phyloP scores from a whole-genome alignment of 2,113 vertebrate genomes.

The Genyomyrus donnyi region DNA sequence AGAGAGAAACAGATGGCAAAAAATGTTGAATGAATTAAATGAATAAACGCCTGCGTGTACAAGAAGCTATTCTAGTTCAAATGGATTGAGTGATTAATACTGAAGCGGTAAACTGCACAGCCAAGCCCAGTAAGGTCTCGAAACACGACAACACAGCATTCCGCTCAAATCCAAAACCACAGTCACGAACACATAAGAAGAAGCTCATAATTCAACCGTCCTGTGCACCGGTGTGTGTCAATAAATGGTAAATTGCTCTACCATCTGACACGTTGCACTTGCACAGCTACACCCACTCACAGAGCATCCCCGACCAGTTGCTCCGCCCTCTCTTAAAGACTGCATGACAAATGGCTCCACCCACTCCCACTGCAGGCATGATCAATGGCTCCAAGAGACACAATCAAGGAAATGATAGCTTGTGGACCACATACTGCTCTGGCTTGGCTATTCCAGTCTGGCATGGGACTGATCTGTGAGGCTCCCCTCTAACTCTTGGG shows the following conservation, averaged over 20 bases:
- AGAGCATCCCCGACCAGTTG: background rate
- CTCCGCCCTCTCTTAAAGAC: background rate
- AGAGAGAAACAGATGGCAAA: slow-evolving; percentile 2
- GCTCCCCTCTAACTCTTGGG: background rate
- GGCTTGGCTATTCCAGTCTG: slow-evolving; percentile 1
- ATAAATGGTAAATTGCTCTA: background rate
- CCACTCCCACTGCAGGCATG: slow-evolving; percentile 7
- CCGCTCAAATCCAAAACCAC: background rate
- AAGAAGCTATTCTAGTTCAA: background rate
- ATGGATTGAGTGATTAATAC: background rate
- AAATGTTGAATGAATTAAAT: background rate
- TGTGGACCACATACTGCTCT: slow-evolving; percentile 1
- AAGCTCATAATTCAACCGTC: background rate
- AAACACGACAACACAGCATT: background rate
- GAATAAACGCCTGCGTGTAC: background rate
- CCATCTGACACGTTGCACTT: background rate
- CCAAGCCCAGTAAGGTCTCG: background rate
- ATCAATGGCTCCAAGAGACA: background rate
- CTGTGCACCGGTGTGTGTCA: background rate
- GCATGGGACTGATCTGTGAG: background rate
- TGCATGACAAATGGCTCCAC: background rate
- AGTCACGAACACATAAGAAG: background rate
- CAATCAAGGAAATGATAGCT: background rate
- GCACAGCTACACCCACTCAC: background rate
- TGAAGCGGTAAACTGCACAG: background rate